phyloP scores from a whole-genome alignment of 2,888 invertebrate genomes.

The Orthonevra nobilis region DNA sequence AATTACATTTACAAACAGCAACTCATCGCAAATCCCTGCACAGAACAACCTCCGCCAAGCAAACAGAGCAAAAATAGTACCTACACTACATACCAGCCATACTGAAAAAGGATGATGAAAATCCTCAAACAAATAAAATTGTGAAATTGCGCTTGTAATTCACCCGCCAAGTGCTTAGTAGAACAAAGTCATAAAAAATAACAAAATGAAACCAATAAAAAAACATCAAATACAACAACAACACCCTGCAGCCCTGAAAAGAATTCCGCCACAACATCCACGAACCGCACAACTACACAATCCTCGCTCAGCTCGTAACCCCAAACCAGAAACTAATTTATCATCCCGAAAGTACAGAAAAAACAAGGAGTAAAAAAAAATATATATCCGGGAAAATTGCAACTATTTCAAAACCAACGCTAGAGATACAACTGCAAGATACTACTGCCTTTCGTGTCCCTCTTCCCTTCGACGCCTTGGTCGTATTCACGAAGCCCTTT shows the following conservation, averaged over 20 bases:
- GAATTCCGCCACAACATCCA: slow-evolving; percentile 71
- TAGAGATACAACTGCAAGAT: slow-evolving; percentile 47
- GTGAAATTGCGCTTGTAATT: slow-evolving; percentile 71
- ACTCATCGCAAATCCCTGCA: slow-evolving; percentile 59
- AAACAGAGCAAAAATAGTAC: slow-evolving; percentile 12
- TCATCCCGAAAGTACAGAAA: slow-evolving; percentile 56
- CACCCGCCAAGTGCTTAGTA: slow-evolving; percentile 69
- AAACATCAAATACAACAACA: slow-evolving; percentile 66
- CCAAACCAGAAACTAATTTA: slow-evolving; percentile 70
- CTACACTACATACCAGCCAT: no score
- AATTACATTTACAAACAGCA: slow-evolving; percentile 66
- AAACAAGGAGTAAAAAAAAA: neutral
- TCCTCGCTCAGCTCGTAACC: slow-evolving; percentile 48
- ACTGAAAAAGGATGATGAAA: slow-evolving; percentile 14
- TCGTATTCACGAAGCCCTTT: slow-evolving; percentile 22
- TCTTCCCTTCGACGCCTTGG: neutral
- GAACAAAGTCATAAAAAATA: slow-evolving; percentile 76
- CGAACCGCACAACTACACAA: slow-evolving; percentile 41
- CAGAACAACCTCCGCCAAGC: slow-evolving; percentile 45
- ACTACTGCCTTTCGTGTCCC: slow-evolving; percentile 40
- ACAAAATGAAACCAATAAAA: slow-evolving; percentile 72
- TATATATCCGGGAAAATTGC: slow-evolving; percentile 59
- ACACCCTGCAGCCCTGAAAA: slow-evolving; percentile 55
- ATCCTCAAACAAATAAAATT: slow-evolving; percentile 69
- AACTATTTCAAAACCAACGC: slow-evolving; percentile 69